Evolutionary conservation across 2,113 vertebrate species (phyloP), one percentile per base, ranked within the genome.

Genomic region (Aviceda subcristata): DNA sequence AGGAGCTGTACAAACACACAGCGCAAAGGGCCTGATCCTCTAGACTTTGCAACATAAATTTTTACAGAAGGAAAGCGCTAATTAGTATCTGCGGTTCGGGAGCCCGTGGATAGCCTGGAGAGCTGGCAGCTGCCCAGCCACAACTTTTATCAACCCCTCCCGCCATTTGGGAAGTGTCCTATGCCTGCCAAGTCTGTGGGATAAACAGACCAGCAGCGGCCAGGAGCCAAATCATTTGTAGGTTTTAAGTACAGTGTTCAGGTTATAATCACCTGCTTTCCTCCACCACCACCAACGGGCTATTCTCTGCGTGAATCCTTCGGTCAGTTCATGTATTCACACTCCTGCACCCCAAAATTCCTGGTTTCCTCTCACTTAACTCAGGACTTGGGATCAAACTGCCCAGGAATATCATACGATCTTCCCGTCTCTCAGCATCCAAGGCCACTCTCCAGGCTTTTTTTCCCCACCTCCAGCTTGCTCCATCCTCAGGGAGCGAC

Each of bases 291-390:
- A 6, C 30, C 20, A 1, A 0, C 1, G 51, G 23, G 57, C 63
- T 36, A 14, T 39, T 73, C 29, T 23, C 24, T 7, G 23, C 2
- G 15, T 10, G 27, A 83, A 26, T 34, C 74, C 64, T 43, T 45
- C 0, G 0, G 6, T 1, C 5, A 64, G 11, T 72, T 72, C 11
- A 7, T 10, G 0, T 22, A 3, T n/a, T 59, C 57, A 10, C 36
- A 8, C 8, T 34, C 46, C 60, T 69, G 72, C 36, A 26, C 43
- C 36, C 29, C 12, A 15, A 60, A 68, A 45, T 46, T 63, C 46
- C 59, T 64, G 9, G 0, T 11, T 76, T 79, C 39, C 24, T 81
- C 43, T 29, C 34, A 8, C 32, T 19, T 29, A 12, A 27, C 39
- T 64, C 67, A n/a, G 48, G 48, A 38, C 15, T 60, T 29, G 45